A percentile compares a stretch with the other conserved stretches of the same genome.
phyloP scores from a whole-genome alignment of 2,113 vertebrate species.

The Dicerorhinus sumatrensis region DNA sequence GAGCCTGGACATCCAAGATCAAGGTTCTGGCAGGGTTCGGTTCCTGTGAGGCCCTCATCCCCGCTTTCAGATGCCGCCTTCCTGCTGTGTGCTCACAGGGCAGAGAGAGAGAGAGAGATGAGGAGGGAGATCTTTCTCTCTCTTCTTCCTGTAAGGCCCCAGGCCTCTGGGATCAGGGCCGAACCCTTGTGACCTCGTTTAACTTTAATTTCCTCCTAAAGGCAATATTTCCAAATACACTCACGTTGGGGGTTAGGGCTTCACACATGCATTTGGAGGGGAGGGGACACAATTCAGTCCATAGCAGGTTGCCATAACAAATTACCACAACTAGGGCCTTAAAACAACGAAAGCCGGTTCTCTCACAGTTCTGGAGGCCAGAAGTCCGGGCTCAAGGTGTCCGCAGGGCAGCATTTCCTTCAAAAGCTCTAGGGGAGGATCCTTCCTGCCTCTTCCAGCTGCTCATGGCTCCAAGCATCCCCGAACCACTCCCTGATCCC shows the following conservation, averaged over 20 bases:
- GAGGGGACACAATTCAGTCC: background rate
- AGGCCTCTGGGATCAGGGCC: background rate
- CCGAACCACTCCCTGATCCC: background rate
- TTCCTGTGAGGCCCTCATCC: no score
- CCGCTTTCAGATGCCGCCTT: no score
- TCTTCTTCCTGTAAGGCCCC: background rate
- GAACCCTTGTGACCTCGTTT: background rate
- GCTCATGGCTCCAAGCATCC: no score
- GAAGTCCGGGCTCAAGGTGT: background rate
- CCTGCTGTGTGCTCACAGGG: no score
- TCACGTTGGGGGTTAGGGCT: background rate
- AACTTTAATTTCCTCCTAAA: background rate
- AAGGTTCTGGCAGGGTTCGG: no score
- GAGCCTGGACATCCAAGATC: no score
- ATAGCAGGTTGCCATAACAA: background rate
- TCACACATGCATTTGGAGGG: no score
- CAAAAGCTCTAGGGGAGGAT: background rate
- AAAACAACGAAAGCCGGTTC: accelerated
- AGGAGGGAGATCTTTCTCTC: background rate
- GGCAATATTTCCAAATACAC: no score
- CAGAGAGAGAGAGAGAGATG: no score
- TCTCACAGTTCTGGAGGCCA: background rate
- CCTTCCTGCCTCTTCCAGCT: background rate
- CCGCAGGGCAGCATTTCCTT: background rate
- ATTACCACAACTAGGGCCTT: background rate